phyloP scores from a whole-genome alignment of 1,140 invertebrate genomes.

The Octopus sinensis region DNA sequence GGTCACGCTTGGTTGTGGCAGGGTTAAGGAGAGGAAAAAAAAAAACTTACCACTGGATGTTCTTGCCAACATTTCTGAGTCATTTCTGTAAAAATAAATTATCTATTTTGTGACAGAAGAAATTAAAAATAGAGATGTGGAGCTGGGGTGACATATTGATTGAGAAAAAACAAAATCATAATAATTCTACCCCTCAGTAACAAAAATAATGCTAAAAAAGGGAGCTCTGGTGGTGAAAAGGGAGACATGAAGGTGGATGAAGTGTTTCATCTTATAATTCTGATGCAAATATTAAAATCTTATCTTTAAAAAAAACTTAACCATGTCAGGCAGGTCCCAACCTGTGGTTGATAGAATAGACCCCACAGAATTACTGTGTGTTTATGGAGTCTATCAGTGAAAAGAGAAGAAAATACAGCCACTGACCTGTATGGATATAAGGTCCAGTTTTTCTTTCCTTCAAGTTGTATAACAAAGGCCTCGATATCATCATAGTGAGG shows the following conservation, averaged over 20 bases:
- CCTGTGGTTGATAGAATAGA: not conserved
- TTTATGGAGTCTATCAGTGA: not conserved
- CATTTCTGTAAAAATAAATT: slow-evolving; percentile 37
- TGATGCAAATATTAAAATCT: too few species aligned
- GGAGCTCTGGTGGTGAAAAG: too few species aligned
- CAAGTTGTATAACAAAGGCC: slow-evolving; percentile 93
- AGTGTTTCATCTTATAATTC: too few species aligned
- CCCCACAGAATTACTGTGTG: not conserved
- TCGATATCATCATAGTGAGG: slow-evolving; percentile 99
- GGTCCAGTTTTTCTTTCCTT: slow-evolving; percentile 92
- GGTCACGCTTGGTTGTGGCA: too few species aligned
- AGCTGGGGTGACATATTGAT: too few species aligned
- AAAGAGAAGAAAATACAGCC: not conserved
- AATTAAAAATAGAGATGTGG: too few species aligned
- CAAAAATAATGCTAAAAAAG: too few species aligned
- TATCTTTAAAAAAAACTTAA: too few species aligned
- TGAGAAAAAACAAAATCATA: too few species aligned
- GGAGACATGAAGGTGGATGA: too few species aligned
- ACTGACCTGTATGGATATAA: slow-evolving; percentile 72
- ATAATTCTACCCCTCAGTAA: too few species aligned
- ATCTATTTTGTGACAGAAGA: not conserved
- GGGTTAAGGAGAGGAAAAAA: not conserved
- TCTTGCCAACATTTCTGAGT: slow-evolving; percentile 70
- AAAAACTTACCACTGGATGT: slow-evolving; percentile 68
- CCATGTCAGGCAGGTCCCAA: too few species aligned